Evolutionary conservation across 1,140 invertebrate species (phyloP).

Genomic region (Hydropsyche tenuis): DNA sequence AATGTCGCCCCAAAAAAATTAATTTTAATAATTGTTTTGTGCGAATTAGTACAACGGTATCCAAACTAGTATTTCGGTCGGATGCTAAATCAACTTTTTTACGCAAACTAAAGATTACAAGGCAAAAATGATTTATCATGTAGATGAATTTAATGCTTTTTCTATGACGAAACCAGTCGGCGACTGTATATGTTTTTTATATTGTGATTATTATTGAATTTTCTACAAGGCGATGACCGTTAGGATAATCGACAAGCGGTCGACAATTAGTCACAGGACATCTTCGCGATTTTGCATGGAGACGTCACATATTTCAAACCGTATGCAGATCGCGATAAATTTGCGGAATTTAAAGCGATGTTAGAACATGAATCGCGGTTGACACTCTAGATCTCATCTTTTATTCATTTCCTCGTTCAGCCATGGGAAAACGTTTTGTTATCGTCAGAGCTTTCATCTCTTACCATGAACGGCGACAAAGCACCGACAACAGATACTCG

Average conservation of each 20-base stretch:
- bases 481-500: too few relatives aligned
- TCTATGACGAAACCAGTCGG: conserved; percentile 1
- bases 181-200: not conserved
- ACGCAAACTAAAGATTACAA: not conserved
- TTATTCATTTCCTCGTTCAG: conserved; percentile 29
- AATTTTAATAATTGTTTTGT: conserved; percentile 7
- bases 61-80: not conserved
- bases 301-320: not conserved
- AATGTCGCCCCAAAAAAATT: not conserved
- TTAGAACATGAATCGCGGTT: not conserved
- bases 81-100: not conserved
- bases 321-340: not conserved
- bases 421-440: not conserved
- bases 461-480: too few relatives aligned
- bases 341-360: not conserved
- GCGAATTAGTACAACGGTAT: conserved; percentile 7
- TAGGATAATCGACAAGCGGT: conserved; percentile 1
- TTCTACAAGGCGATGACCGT: not conserved
- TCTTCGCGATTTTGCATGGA: not conserved
- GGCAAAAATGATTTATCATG: conserved; percentile 9
- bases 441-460: not conserved
- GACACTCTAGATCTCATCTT: conserved; percentile 20
- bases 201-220: not conserved
- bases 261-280: conserved; percentile 1
- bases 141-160: not conserved